Evolutionary conservation across 1,140 invertebrate species (phyloP).

Genomic region (Phthorimaea operculella): DNA sequence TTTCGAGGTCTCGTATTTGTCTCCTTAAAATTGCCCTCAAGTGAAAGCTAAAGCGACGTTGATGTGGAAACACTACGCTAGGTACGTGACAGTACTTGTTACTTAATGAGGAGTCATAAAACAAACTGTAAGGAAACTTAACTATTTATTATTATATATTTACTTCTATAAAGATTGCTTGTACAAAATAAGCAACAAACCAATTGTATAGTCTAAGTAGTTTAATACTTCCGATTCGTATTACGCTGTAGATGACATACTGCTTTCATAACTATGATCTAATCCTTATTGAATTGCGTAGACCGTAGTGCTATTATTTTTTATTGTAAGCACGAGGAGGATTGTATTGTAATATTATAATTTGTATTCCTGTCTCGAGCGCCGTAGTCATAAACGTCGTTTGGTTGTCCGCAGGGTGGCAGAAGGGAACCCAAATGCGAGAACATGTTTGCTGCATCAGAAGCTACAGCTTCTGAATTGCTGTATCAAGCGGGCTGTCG

Average conservation of each 20-base stretch:
- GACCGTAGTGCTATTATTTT: too few relatives aligned
- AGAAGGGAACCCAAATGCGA: conserved; percentile 82
- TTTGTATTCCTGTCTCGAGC: too few relatives aligned
- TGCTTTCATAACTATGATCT: conserved; percentile 2
- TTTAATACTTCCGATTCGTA: too few relatives aligned
- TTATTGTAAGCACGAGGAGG: too few relatives aligned
- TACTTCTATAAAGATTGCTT: too few relatives aligned
- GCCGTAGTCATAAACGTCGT: too few relatives aligned
- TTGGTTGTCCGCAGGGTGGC: conserved; percentile 71
- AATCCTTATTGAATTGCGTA: conserved; percentile 1
- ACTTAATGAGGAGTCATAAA: conserved; percentile 17
- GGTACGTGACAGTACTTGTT: conserved; percentile 27
- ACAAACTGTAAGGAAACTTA: background rate
- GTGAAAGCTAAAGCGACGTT: conserved; percentile 49
- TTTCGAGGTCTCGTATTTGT: conserved; percentile 44
- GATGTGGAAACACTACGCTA: conserved; percentile 8
- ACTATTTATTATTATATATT: too few relatives aligned
- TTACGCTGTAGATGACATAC: too few relatives aligned
- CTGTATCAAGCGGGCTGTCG: conserved; percentile 80
- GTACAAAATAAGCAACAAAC: too few relatives aligned
- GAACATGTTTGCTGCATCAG: conserved; percentile 93
- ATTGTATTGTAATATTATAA: too few relatives aligned
- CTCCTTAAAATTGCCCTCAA: conserved; percentile 36
- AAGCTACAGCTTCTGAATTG: conserved; percentile 97
- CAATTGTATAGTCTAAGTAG: too few relatives aligned